A percentile compares a stretch with the other conserved stretches of the same genome.
These are phyloP conservation scores for Masticophis lateralis DNA, from an alignment of 2,797 vertebrate genomes.

Conservation along the genomic window DNA sequence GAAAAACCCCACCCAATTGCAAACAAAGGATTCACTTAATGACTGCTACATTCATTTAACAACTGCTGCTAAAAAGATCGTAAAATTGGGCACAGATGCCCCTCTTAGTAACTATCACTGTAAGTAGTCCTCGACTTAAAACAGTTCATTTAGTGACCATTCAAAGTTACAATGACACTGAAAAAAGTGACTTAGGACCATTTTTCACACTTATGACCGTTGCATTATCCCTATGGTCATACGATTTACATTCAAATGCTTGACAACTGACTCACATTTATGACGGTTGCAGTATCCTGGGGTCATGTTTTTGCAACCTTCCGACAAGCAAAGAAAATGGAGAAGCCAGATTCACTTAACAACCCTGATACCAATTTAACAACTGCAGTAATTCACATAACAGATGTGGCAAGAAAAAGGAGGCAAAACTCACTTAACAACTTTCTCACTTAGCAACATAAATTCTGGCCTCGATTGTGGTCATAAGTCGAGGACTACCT, in stretches of 20 bases:
- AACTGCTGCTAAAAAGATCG: not conserved
- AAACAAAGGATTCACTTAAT: not conserved
- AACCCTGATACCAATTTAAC: too few species aligned
- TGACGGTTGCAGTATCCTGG: accelerated
- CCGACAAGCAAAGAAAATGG: not conserved
- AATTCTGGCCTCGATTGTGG: not conserved
- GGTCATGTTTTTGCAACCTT: not conserved
- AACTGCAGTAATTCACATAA: too few species aligned
- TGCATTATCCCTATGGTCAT: not conserved
- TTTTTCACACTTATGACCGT: not conserved
- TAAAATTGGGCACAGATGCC: not conserved
- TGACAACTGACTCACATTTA: not conserved
- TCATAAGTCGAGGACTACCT: not conserved
- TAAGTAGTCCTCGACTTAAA: too few species aligned
- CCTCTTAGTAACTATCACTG: not conserved
- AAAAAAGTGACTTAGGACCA: not conserved
- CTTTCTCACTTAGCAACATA: not conserved
- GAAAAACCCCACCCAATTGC: not conserved
- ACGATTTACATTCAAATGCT: not conserved
- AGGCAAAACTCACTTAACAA: not conserved
- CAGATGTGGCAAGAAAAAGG: too few species aligned
- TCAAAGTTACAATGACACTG: not conserved
- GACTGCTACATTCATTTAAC: not conserved
- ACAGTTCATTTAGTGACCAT: not conserved
- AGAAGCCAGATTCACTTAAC: not conserved